Evolutionary conservation across 2,888 invertebrate species (phyloP), one percentile per base, ranked within the genome.

Genomic region (Rhyacophila evoluta): DNA sequence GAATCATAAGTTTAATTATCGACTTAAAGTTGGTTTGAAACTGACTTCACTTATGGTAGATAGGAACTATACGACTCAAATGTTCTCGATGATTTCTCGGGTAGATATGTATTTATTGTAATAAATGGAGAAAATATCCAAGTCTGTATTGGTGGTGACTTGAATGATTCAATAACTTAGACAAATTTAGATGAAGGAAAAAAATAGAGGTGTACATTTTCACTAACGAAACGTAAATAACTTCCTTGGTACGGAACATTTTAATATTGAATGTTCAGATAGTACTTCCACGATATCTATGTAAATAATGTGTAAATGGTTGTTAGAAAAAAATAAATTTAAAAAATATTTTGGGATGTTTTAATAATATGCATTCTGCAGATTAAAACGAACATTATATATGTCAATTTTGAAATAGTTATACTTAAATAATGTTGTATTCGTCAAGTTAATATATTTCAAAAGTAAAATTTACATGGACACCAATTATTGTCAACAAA

Each of bases 221-320:
- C 55, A 55, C 55, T 19, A 25, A 5, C 19, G 10, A 41, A 41
- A 41, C 41, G 15, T 41, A 12, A 41, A 41, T n/a, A 15, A 55
- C 55, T 55, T 55, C 55, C 55, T 55, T 10, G 55, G 19, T 55
- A 55, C 10, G 55, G 19, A 25, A 19, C 55, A 25, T 55, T 33
- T 33, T 55, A 55, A 19, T 55, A 19, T 55, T 55, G 8, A 55
- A 55, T 55, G 55, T 55, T 55, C 19, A 19, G 55, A 55, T 55
- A 55, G 55, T 55, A 55, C 25, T 55, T 55, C 55, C 55, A 55
- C 55, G 19, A 55, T 55, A 55, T 55, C 55, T 55, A 55, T 55
- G 55, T 75, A 79, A 79, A 79, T 79, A 79, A 79, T 75, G 75
- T 79, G 79, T 79, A 79, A 70, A 79, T 75, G 75, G 72, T 79